These are phyloP conservation scores for Xiphophorus maculatus DNA, from an alignment of 2,113 vertebrate genomes.

Conservation along the genomic window DNA sequence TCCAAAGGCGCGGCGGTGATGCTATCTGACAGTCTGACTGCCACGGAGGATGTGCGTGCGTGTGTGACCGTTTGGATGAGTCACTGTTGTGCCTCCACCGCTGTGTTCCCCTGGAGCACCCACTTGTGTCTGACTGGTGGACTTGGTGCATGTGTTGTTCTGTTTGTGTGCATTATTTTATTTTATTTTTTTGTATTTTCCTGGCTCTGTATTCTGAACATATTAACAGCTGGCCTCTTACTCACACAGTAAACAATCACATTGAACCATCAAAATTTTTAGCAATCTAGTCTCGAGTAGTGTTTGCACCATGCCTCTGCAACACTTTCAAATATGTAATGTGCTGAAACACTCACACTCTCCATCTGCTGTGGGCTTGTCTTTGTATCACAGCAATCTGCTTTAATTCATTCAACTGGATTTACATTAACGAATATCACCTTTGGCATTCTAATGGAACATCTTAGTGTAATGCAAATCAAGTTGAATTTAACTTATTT, in stretches of 20 bases:
- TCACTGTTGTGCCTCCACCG: constrained; percentile 72
- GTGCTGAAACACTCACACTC: constrained; percentile 30
- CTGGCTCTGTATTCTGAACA: constrained; percentile 58
- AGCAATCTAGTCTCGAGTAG: constrained; percentile 45
- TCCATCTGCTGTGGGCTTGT: constrained; percentile 34
- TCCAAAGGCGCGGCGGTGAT: constrained; percentile 69
- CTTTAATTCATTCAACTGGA: constrained; percentile 17
- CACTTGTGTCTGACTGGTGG: constrained; percentile 71
- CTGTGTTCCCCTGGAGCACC: constrained; percentile 69
- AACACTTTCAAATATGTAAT: constrained; percentile 40
- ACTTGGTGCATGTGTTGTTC: constrained; percentile 47
- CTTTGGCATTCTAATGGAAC: constrained; percentile 4
- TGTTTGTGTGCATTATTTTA: constrained; percentile 28
- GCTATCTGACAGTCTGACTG: constrained; percentile 72
- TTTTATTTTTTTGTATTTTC: constrained; percentile 10
- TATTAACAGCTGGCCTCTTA: constrained; percentile 75
- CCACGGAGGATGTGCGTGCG: constrained; percentile 51
- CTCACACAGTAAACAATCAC: constrained; percentile 73
- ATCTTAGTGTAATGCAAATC: constrained; percentile 42
- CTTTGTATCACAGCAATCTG: constrained; percentile 34
- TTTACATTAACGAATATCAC: constrained; percentile 38
- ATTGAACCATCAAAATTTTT: constrained; percentile 56
- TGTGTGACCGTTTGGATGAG: constrained; percentile 73
- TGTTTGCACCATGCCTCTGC: constrained; percentile 46
- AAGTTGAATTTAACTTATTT: constrained; percentile 34